phyloP scores from a whole-genome alignment of 2,113 vertebrate genomes.

The Gallinago undulata region DNA sequence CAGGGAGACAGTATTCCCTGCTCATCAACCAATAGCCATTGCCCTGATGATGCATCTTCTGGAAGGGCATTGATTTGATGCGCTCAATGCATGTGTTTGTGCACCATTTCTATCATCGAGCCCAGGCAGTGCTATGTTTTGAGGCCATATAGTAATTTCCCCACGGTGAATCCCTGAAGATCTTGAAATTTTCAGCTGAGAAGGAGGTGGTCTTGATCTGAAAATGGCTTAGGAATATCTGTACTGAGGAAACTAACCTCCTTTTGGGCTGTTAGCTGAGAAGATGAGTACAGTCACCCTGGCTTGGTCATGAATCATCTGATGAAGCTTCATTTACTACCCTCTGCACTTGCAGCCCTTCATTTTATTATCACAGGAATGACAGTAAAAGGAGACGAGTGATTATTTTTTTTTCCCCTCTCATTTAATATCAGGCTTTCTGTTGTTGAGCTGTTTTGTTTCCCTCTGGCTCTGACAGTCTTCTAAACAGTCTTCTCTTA shows the following conservation, averaged over 20 bases:
- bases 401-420: neutral
- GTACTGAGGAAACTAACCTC: neutral
- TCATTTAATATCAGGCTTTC: slow-evolving; percentile 40
- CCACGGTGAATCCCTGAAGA: neutral
- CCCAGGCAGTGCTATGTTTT: neutral
- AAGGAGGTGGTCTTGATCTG: neutral
- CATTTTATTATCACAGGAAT: neutral
- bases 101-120: neutral
- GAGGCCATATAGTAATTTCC: neutral
- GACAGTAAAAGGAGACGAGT: slow-evolving; percentile 6
- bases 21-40: neutral
- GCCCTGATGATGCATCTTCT: neutral
- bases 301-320: neutral
- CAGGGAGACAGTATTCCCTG: neutral
- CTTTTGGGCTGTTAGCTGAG: neutral
- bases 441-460: slow-evolving; percentile 59
- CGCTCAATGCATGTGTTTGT: neutral
- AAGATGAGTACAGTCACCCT: neutral
- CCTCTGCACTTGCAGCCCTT: slow-evolving; percentile 1
- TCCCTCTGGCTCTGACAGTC: slow-evolving; percentile 28
- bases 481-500: slow-evolving; percentile 64
- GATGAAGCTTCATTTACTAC: neutral
- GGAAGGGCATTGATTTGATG: neutral
- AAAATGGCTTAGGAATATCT: neutral
- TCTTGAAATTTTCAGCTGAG: neutral